These are phyloP conservation scores for Rutilus rutilus DNA, from an alignment of 2,113 vertebrate genomes.

Conservation along the genomic window DNA sequence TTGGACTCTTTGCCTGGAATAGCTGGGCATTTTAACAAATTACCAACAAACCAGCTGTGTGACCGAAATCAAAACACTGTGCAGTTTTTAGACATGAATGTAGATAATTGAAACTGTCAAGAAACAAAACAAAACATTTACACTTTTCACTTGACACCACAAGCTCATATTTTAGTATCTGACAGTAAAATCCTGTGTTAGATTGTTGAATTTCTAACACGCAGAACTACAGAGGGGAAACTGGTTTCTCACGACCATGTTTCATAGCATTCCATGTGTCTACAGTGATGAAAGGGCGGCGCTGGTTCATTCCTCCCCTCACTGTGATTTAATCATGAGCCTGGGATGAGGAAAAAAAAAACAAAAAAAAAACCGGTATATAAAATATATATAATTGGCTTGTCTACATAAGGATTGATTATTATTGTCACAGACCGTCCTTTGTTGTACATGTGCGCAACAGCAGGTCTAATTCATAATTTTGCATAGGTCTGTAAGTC, in stretches of 20 bases:
- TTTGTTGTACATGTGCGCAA: not conserved
- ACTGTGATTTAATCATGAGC: conserved; percentile 27
- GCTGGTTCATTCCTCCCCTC: conserved; percentile 32
- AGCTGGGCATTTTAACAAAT: conserved; percentile 40
- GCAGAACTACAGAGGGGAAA: conserved; percentile 12
- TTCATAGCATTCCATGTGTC: conserved; percentile 37
- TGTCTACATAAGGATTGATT: not conserved
- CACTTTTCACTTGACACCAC: not conserved
- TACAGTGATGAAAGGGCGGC: conserved; percentile 6
- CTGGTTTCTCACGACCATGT: conserved; percentile 27
- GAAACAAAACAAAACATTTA: not conserved
- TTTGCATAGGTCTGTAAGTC: not conserved
- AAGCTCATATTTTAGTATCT: not conserved
- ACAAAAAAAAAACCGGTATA: too few species aligned
- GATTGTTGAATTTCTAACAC: not conserved
- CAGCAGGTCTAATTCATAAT: not conserved
- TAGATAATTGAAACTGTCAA: conserved; percentile 2
- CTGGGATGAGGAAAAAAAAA: not conserved
- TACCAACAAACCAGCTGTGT: not conserved
- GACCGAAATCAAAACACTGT: conserved; percentile 16
- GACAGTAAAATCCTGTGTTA: not conserved
- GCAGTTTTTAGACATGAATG: conserved; percentile 1
- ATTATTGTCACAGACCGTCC: not conserved
- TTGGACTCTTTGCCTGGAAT: conserved; percentile 25
- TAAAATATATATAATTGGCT: not conserved